A percentile compares a stretch with the other conserved stretches of the same genome.
phyloP scores from a whole-genome alignment of 2,113 vertebrate species.

The Synodontis membranacea region DNA sequence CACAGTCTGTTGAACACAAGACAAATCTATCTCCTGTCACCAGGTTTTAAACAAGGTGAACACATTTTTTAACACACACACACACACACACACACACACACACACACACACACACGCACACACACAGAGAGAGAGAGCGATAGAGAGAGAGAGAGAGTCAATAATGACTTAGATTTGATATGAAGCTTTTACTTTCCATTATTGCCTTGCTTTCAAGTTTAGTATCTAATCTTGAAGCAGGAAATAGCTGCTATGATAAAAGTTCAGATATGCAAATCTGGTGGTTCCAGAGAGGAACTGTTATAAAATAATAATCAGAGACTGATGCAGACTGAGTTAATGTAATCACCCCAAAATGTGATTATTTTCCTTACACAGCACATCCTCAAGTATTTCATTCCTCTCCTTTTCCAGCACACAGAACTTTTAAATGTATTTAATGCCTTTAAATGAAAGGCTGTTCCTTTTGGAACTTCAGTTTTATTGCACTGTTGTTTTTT shows the following conservation, averaged over 20 bases:
- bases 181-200: not conserved
- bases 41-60: slow-evolving; percentile 18
- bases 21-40: slow-evolving; percentile 39
- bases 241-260: not conserved
- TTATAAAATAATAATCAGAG: not conserved
- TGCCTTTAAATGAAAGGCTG: too few relatives aligned
- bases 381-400: not conserved
- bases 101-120: not conserved
- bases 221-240: not conserved
- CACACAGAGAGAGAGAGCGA: too few relatives aligned
- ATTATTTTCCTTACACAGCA: not conserved
- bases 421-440: not conserved
- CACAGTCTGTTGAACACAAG: slow-evolving; percentile 33
- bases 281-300: not conserved
- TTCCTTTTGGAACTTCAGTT: too few relatives aligned
- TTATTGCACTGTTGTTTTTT: too few relatives aligned
- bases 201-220: slow-evolving; percentile 16
- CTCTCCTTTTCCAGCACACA: not conserved
- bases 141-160: too few relatives aligned
- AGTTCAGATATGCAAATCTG: not conserved
- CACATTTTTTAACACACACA: not conserved
- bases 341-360: not conserved
- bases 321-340: not conserved
- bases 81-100: not conserved
- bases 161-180: not conserved